Conservation (phyloP, 2,797 vertebrate species). For the Cichlasoma orientale region DNA sequence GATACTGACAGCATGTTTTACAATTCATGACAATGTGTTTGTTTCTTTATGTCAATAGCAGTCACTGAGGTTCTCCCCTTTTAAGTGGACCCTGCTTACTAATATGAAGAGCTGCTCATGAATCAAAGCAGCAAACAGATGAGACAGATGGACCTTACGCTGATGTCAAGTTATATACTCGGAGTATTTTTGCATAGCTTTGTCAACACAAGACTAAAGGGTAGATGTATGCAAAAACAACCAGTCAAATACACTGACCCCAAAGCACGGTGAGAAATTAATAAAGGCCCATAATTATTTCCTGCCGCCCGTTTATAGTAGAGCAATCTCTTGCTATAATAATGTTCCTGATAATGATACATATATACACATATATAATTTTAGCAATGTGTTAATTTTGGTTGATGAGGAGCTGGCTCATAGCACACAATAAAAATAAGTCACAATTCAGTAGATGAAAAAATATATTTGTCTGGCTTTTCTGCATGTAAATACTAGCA, state of each 20-base stretch:
- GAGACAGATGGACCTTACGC: neutral
- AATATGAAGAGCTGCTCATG: constrained; percentile 1
- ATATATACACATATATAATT: too few species aligned
- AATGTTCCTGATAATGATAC: neutral
- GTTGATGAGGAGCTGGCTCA: neutral
- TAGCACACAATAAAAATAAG: neutral
- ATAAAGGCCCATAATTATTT: neutral
- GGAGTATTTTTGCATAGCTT: neutral
- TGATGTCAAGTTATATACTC: neutral
- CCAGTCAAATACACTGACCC: neutral
- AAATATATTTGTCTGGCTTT: neutral
- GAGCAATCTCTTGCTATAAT: constrained; percentile 1
- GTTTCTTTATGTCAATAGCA: constrained; percentile 37
- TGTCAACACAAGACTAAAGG: neutral
- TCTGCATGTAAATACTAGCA: neutral
- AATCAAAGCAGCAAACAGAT: neutral
- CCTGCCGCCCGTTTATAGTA: neutral
- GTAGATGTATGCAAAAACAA: neutral
- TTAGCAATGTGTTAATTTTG: neutral
- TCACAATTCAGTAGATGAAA: neutral
- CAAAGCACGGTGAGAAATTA: neutral
- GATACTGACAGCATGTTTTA: constrained; percentile 3
- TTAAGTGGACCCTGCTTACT: constrained; percentile 7
- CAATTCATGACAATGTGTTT: constrained; percentile 12
- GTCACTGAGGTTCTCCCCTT: neutral